These are phyloP conservation scores for Apteryx owenii DNA, from an alignment of 2,113 vertebrate genomes.

Conservation along the genomic window DNA sequence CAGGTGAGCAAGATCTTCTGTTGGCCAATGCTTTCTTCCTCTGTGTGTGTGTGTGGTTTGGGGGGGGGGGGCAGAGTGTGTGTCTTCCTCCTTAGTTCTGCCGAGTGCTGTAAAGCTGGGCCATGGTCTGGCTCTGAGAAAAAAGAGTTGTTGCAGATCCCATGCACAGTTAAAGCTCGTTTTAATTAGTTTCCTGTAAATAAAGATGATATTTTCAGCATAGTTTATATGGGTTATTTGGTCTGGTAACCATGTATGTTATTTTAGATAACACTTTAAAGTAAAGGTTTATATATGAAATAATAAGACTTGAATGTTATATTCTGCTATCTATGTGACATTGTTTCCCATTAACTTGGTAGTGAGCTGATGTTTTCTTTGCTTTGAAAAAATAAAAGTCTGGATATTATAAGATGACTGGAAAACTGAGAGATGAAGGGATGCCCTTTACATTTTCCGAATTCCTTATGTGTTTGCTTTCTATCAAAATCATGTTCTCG, in stretches of 20 bases:
- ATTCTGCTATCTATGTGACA: background rate
- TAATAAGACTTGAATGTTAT: background rate
- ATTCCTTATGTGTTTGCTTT: background rate
- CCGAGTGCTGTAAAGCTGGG: background rate
- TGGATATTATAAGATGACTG: background rate
- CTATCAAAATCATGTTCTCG: background rate
- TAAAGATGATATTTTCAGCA: constrained; percentile 59
- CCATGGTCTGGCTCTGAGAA: background rate
- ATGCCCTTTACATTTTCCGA: background rate
- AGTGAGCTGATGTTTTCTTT: constrained; percentile 6
- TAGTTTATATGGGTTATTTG: constrained; percentile 50
- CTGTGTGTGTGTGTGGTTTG: background rate
- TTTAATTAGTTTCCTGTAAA: constrained; percentile 38
- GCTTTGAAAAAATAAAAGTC: constrained; percentile 36
- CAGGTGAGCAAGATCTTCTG: background rate
- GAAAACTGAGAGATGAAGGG: constrained; percentile 7
- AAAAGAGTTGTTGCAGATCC: background rate
- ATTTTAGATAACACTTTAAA: constrained; percentile 47
- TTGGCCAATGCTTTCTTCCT: background rate
- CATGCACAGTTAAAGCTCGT: background rate
- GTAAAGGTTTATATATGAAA: constrained; percentile 45
- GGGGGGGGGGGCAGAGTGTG: background rate
- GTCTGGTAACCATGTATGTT: constrained; percentile 41
- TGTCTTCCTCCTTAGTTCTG: background rate
- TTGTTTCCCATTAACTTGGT: constrained; percentile 5